Conservation (phyloP, 1,140 invertebrate species). For the Nylanderia fulva region DNA sequence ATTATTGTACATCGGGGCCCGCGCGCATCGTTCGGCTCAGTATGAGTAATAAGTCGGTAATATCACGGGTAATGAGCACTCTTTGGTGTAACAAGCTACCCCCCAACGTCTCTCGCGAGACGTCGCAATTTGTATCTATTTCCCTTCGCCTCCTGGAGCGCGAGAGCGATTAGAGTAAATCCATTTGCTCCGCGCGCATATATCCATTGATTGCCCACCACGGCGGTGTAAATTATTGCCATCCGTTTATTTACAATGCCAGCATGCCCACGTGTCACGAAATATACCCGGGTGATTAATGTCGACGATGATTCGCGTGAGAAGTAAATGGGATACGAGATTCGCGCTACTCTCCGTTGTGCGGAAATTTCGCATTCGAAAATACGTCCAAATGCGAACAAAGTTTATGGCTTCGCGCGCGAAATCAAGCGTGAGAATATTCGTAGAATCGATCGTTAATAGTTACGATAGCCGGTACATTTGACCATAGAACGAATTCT, state of each 20-base stretch:
- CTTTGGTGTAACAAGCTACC: constrained; percentile 45
- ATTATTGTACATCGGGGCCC: constrained; percentile 37
- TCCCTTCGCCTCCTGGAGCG: neutral
- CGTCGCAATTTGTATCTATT: constrained; percentile 61
- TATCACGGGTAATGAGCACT: constrained; percentile 47
- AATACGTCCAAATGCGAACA: neutral
- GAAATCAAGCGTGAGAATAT: constrained; percentile 25
- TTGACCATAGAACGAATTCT: neutral
- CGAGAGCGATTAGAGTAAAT: constrained; percentile 59
- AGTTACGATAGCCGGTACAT: neutral
- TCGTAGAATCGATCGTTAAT: constrained; percentile 20
- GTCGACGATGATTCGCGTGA: constrained; percentile 47
- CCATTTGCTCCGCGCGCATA: constrained; percentile 54
- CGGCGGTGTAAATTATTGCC: constrained; percentile 50
- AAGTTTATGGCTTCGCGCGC: neutral
- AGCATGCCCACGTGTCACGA: constrained; percentile 18
- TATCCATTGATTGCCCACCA: constrained; percentile 36
- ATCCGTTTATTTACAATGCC: constrained; percentile 62
- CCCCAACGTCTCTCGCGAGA: constrained; percentile 16
- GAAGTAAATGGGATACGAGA: constrained; percentile 22
- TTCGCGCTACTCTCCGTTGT: neutral
- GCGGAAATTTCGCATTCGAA: constrained; percentile 35
- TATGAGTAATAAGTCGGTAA: constrained; percentile 61
- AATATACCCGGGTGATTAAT: constrained; percentile 38
- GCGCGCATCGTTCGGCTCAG: constrained; percentile 15